These are phyloP conservation scores for Acridotheres tristis DNA, from an alignment of 2,797 vertebrate genomes.

Conservation along the genomic window DNA sequence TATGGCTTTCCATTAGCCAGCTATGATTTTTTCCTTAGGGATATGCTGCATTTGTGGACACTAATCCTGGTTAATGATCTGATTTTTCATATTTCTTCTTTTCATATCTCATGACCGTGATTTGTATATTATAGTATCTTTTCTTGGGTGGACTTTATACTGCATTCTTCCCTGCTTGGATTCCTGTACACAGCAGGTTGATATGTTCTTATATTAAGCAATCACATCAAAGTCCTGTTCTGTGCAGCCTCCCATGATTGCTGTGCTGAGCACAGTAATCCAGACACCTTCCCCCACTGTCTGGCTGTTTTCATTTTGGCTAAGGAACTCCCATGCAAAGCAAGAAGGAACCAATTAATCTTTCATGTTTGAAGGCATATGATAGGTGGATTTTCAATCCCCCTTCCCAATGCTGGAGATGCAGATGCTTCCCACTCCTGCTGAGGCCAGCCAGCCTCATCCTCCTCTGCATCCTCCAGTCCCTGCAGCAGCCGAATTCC, in stretches of 20 bases:
- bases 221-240: not conserved
- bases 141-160: not conserved
- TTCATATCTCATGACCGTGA: not conserved
- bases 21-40: not conserved
- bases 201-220: not conserved
- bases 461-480: not conserved
- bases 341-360: not conserved
- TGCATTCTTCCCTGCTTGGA: not conserved
- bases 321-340: not conserved
- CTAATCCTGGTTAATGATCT: not conserved
- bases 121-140: not conserved
- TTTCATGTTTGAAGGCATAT: rapidly evolving
- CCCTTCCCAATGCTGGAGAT: not conserved
- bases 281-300: not conserved
- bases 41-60: not conserved
- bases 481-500: not conserved
- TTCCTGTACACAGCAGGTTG: not conserved
- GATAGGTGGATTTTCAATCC: not conserved
- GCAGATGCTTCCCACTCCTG: not conserved
- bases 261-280: not conserved
- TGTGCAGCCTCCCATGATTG: not conserved
- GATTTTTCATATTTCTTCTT: not conserved
- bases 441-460: not conserved
- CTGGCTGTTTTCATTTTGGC: not conserved
- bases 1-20: not conserved